Conservation (phyloP, 2,113 vertebrate species). For the Etia nguti region DNA sequence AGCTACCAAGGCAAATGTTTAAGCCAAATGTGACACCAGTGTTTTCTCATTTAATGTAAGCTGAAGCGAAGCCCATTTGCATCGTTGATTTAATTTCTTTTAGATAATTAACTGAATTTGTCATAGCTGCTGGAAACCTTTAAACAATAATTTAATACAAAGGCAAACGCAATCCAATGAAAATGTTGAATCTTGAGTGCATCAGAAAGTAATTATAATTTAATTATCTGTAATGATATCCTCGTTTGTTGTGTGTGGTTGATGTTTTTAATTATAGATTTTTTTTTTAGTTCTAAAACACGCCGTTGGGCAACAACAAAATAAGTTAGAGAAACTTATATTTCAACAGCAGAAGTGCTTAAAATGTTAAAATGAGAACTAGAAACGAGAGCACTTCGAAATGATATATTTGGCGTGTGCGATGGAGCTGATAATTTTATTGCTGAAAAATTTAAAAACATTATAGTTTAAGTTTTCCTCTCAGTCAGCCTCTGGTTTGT, state of each 20-base stretch:
- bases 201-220: slow-evolving; percentile 33
- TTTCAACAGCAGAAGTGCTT: neutral
- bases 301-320: neutral
- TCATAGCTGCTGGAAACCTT: neutral
- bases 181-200: neutral
- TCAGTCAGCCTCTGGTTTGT: neutral
- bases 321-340: neutral
- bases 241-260: neutral
- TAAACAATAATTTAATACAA: neutral
- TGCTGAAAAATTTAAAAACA: neutral
- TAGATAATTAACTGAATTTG: slow-evolving; percentile 20
- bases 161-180: neutral
- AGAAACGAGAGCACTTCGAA: neutral
- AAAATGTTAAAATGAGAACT: neutral
- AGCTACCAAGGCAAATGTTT: neutral
- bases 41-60: neutral
- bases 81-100: slow-evolving; percentile 9
- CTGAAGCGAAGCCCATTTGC: neutral
- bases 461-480: neutral
- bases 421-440: neutral
- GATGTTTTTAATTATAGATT: neutral
- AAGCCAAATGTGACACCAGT: neutral
- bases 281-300: neutral
- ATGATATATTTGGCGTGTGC: neutral
- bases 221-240: slow-evolving; percentile 14